These are phyloP conservation scores for Oncorhynchus nerka DNA, from an alignment of 2,113 vertebrate species.

Conservation along the genomic window DNA sequence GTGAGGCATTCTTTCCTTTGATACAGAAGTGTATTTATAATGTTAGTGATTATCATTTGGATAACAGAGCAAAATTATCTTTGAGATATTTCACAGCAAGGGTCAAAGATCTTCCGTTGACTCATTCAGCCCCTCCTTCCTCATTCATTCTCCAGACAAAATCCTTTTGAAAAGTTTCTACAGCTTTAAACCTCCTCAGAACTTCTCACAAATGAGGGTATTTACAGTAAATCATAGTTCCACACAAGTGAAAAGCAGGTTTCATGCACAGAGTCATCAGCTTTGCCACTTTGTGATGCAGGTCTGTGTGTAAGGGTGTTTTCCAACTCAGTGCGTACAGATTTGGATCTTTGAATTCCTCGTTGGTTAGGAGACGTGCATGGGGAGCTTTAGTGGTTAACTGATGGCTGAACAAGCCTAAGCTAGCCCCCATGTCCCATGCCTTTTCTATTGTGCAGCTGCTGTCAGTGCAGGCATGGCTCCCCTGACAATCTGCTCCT, in stretches of 20 bases:
- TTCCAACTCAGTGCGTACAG: conserved; percentile 13
- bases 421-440: conserved; percentile 25
- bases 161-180: neutral
- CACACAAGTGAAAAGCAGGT: conserved; percentile 37
- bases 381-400: conserved; percentile 6
- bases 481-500: conserved; percentile 78
- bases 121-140: neutral
- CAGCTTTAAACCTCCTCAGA: neutral
- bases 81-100: neutral
- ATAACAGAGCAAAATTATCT: neutral
- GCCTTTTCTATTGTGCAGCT: conserved; percentile 54
- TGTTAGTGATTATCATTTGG: neutral
- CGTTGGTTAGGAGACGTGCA: conserved; percentile 13
- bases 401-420: conserved; percentile 17
- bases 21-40: neutral
- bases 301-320: conserved; percentile 29
- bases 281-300: conserved; percentile 24
- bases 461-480: conserved; percentile 61
- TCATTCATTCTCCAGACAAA: neutral
- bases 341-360: neutral
- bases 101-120: neutral
- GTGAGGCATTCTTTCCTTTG: conserved; percentile 53
- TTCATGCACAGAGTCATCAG: conserved; percentile 45
- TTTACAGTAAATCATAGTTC: neutral
- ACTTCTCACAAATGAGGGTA: conserved; percentile 22